Base-by-base conservation (phyloP, 2,797 vertebrate species). In the Neoniphon sammara region DNA sequence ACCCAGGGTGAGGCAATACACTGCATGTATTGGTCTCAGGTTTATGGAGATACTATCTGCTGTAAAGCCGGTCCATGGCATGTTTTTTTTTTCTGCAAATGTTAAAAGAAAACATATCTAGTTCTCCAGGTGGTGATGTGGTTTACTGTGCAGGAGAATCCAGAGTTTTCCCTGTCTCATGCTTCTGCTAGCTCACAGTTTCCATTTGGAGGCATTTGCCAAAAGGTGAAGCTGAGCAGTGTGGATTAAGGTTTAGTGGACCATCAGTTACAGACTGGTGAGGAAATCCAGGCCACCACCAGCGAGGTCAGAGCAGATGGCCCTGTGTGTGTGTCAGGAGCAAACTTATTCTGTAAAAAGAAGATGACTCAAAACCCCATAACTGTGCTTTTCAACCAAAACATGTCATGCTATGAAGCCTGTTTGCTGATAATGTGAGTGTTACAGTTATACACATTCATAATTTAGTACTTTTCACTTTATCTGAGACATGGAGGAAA, bases 201-300 rank as follows among this genome's bases (percentile, higher is more conserved):
- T 78, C 72, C 82, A 85, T 81, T 81, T 82, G 83, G 76, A 83
- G 78, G 55, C 60, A 21, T 80, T 27, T 59, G 15, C 80, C 84
- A 89, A 89, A 83, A 88, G 87, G 76, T 65, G 49, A 66, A 56
- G 64, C 36, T 63, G 55, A 82, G 53, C 57, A 50, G 46, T 61
- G 42, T 1, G 55, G 65, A 72, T 36, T 42, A 61, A 78, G 23
- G 71, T 72, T 85, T 79, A 87, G 53, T 34, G 59, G 72, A 59
- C 23, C 27, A 59, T 76, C 31, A 31, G 1, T 78, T 80, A 77
- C 21, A 71, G 23, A 54, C 44, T 36, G 46, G 70, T n/a, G 15
- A 77, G 58, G 67, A 23, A 36, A 9, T 10, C 4, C n/a, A 0
- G 0, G 5, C 27, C 36, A 42, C 23, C 64, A 58, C 69, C 44